phyloP scores from a whole-genome alignment of 2,113 vertebrate genomes.

The Lophius piscatorius region DNA sequence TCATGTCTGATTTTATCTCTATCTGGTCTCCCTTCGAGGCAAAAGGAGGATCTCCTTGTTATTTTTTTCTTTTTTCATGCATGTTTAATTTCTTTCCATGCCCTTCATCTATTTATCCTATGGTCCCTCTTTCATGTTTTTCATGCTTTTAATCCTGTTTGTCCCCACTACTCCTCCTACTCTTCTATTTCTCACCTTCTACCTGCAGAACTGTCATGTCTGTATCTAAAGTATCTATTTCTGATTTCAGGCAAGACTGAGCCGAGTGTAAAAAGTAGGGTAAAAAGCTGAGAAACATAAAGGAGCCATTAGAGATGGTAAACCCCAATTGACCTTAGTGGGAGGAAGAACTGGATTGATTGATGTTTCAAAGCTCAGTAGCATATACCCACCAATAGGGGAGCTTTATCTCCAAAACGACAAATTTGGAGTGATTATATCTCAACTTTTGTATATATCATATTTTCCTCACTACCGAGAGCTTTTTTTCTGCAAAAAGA shows the following conservation, averaged over 20 bases:
- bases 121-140: slow-evolving; percentile 43
- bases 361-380: no score
- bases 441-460: no score
- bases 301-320: no score
- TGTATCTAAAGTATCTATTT: slow-evolving; percentile 5
- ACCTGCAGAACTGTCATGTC: slow-evolving; percentile 2
- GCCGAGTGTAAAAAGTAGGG: background rate
- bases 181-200: slow-evolving; percentile 31
- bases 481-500: no score
- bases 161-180: slow-evolving; percentile 3
- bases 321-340: no score
- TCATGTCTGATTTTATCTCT: slow-evolving; percentile 37
- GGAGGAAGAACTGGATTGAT: no score
- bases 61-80: slow-evolving; percentile 1
- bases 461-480: no score
- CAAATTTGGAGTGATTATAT: no score
- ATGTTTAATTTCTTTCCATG: slow-evolving; percentile 15
- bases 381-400: no score
- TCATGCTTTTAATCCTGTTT: slow-evolving; percentile 57
- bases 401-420: no score
- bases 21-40: slow-evolving; percentile 37
- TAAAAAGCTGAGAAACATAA: background rate
- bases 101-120: slow-evolving; percentile 31
- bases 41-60: slow-evolving; percentile 8
- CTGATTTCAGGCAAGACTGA: slow-evolving; percentile 15